phyloP scores from a whole-genome alignment of 1,140 invertebrate genomes.

The Plodia interpunctella region DNA sequence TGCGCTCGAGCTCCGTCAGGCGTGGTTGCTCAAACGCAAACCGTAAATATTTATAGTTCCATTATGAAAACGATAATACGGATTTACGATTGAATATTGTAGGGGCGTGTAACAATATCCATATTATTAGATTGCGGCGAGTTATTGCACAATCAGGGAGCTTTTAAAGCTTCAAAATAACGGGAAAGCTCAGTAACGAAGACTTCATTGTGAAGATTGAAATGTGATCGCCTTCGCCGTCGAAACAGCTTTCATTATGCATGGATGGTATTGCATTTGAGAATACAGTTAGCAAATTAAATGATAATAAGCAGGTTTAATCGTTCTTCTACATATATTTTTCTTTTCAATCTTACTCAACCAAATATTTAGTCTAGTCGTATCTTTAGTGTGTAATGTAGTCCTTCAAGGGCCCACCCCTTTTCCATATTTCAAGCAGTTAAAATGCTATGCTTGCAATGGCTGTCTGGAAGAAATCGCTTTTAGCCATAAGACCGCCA shows the following conservation, averaged over 20 bases:
- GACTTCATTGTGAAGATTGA: slow-evolving; percentile 42
- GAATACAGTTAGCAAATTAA: too few relatives aligned
- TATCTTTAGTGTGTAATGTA: too few relatives aligned
- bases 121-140: slow-evolving; percentile 41
- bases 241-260: background rate
- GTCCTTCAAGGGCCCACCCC: too few relatives aligned
- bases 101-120: slow-evolving; percentile 50
- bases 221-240: slow-evolving; percentile 34
- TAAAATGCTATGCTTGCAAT: too few relatives aligned
- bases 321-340: too few relatives aligned
- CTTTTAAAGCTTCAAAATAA: slow-evolving; percentile 52
- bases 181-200: slow-evolving; percentile 40
- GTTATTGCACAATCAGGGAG: slow-evolving; percentile 46
- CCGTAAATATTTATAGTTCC: slow-evolving; percentile 29
- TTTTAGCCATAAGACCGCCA: too few relatives aligned
- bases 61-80: slow-evolving; percentile 30
- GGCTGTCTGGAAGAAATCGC: too few relatives aligned
- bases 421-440: too few relatives aligned
- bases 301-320: too few relatives aligned
- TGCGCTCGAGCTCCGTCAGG: slow-evolving; percentile 13
- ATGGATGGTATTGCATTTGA: too few relatives aligned
- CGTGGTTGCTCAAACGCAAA: slow-evolving; percentile 25
- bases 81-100: slow-evolving; percentile 37
- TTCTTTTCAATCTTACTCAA: too few relatives aligned
- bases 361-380: too few relatives aligned